phyloP scores from a whole-genome alignment of 2,113 vertebrate genomes.

The Rhabdornis inornatus region DNA sequence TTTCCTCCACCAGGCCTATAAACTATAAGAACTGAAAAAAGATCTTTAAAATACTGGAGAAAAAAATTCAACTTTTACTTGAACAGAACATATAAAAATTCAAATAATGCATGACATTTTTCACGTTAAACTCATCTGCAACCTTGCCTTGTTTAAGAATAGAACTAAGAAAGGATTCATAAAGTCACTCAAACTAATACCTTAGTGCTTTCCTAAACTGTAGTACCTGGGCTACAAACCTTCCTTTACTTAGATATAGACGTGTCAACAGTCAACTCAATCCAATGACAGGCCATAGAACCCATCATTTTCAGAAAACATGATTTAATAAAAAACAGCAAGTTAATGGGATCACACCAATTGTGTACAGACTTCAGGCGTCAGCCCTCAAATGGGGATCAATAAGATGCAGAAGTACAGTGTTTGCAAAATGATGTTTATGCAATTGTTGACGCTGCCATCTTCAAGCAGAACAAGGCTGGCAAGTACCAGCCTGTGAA shows the following conservation, averaged over 20 bases:
- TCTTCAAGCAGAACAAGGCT: neutral
- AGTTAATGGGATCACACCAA: neutral
- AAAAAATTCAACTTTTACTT: neutral
- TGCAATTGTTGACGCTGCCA: neutral
- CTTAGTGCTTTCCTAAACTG: neutral
- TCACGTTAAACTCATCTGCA: neutral
- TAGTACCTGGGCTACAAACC: neutral
- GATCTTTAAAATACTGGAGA: neutral
- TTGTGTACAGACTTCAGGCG: neutral
- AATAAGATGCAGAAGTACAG: neutral
- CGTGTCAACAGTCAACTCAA: neutral
- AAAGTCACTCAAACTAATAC: neutral
- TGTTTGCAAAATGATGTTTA: neutral
- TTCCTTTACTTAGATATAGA: neutral
- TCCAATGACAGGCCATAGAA: neutral
- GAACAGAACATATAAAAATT: neutral
- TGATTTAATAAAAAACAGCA: neutral
- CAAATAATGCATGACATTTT: neutral
- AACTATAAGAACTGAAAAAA: neutral
- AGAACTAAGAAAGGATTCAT: neutral
- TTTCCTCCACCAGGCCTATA: neutral
- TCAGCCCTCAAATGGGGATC: neutral
- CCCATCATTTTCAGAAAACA: neutral
- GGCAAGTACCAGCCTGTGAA: neutral
- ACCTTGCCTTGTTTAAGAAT: neutral